phyloP scores from a whole-genome alignment of 2,888 invertebrate species.

The Tromatobia lineatoria region DNA sequence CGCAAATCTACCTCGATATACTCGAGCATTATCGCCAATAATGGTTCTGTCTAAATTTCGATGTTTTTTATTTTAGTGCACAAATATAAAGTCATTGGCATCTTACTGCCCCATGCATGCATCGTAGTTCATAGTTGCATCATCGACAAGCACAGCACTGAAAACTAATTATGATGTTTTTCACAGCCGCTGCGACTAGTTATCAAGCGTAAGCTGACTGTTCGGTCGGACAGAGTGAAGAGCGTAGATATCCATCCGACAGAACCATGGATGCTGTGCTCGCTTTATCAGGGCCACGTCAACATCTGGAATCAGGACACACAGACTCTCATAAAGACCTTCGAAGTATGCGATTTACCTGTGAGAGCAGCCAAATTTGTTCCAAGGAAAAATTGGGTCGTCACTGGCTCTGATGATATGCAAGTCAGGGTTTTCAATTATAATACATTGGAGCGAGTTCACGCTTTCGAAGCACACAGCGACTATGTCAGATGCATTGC shows the following conservation, averaged over 20 bases:
- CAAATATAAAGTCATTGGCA: background rate
- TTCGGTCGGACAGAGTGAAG: conserved; percentile 99
- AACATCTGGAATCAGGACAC: conserved; percentile 99
- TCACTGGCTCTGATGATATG: conserved; percentile 99
- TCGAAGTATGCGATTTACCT: conserved; percentile 98
- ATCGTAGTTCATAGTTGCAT: conserved; percentile 9
- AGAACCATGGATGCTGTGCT: conserved; percentile 99
- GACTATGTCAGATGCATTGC: conserved; percentile 99
- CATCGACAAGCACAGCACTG: background rate
- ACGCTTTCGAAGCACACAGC: conserved; percentile 99
- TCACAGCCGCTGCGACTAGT: conserved; percentile 97
- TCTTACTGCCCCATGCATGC: background rate
- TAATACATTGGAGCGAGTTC: conserved; percentile 98
- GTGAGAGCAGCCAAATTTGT: conserved; percentile 98
- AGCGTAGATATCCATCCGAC: conserved; percentile 98
- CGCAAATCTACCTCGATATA: background rate
- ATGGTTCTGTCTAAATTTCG: background rate
- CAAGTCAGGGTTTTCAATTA: conserved; percentile 99
- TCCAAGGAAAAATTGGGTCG: conserved; percentile 99
- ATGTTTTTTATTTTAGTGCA: background rate
- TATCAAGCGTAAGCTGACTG: conserved; percentile 98
- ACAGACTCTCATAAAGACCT: conserved; percentile 95
- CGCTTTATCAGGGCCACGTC: conserved; percentile 99
- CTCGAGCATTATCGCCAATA: background rate
- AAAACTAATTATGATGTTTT: conserved; percentile 34